These are phyloP conservation scores for Lordiphosa stackelbergi DNA, from an alignment of 1,140 invertebrate genomes.

Conservation along the genomic window DNA sequence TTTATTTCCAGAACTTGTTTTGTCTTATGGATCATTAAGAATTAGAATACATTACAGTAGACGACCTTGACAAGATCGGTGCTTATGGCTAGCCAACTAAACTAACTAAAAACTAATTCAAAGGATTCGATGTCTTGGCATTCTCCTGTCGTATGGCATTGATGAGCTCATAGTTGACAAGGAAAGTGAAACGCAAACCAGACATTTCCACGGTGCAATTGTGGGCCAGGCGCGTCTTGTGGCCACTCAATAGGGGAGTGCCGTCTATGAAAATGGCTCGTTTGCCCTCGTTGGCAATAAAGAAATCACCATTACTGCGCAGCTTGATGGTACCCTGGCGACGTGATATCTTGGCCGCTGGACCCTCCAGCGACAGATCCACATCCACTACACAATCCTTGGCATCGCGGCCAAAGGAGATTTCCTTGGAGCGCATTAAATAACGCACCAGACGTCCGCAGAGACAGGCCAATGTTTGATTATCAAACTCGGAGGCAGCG, in stretches of 20 bases:
- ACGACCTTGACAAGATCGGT: constrained; percentile 11
- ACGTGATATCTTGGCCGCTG: constrained; percentile 90
- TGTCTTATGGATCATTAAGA: constrained; percentile 28
- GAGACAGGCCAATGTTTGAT: constrained; percentile 95
- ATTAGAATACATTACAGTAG: constrained; percentile 41
- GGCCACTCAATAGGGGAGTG: constrained; percentile 89
- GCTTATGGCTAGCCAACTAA: no score
- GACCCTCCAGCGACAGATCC: constrained; percentile 94
- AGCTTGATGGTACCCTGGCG: constrained; percentile 93
- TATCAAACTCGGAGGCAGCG: constrained; percentile 90
- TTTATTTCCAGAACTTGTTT: constrained; percentile 47
- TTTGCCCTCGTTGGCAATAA: constrained; percentile 96
- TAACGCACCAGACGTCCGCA: constrained; percentile 94
- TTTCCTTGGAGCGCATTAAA: constrained; percentile 96
- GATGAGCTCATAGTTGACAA: constrained; percentile 94
- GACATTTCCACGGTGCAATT: constrained; percentile 97
- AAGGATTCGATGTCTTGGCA: constrained; percentile 82
- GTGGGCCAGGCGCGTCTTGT: constrained; percentile 92
- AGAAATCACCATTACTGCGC: constrained; percentile 95
- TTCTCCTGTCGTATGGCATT: constrained; percentile 90
- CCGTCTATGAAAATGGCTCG: constrained; percentile 96
- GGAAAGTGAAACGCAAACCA: constrained; percentile 93
- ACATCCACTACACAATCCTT: constrained; percentile 95
- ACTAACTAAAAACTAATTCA: constrained; percentile 39
- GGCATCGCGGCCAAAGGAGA: constrained; percentile 93